A percentile compares a stretch with the other conserved stretches of the same genome.
Evolutionary conservation across 2,113 vertebrate species (phyloP).

Genomic region (Bostrychus sinensis): DNA sequence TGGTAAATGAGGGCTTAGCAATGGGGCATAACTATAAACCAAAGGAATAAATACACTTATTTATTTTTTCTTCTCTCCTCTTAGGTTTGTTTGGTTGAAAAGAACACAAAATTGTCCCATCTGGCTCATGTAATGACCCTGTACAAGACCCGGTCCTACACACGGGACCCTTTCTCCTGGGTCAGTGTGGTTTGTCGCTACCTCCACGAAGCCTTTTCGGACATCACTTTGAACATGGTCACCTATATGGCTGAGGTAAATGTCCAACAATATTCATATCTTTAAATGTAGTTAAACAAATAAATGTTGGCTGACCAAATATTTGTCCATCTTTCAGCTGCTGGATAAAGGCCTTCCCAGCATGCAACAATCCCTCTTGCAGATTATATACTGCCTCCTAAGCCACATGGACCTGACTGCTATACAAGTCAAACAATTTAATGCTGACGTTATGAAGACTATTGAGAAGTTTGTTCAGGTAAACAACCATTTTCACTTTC

Average conservation of each 20-base stretch:
- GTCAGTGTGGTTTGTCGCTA: conserved; percentile 98
- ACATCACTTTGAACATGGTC: conserved; percentile 94
- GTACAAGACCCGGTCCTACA: conserved; percentile 97
- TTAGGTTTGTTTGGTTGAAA: conserved; percentile 96
- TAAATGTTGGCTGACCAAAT: not conserved
- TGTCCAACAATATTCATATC: not conserved
- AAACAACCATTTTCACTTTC: conserved; percentile 22
- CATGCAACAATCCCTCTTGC: conserved; percentile 96
- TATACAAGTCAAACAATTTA: conserved; percentile 94
- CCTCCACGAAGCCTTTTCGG: conserved; percentile 94
- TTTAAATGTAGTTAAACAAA: not conserved
- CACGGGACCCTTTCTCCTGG: conserved; percentile 94
- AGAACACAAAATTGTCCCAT: conserved; percentile 95
- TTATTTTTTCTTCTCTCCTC: not conserved
- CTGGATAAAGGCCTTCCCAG: conserved; percentile 95
- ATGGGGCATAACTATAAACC: not conserved
- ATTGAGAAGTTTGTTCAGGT: conserved; percentile 99
- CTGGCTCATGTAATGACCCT: conserved; percentile 98
- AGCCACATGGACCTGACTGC: conserved; percentile 94
- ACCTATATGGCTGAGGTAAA: conserved; percentile 95
- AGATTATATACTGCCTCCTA: conserved; percentile 96
- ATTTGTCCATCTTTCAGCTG: conserved; percentile 75
- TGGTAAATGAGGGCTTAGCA: no score
- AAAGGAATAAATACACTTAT: not conserved
- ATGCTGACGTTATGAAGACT: conserved; percentile 93